These are phyloP conservation scores for Drosophila sturtevanti DNA, from an alignment of 1,140 invertebrate genomes.

Conservation along the genomic window DNA sequence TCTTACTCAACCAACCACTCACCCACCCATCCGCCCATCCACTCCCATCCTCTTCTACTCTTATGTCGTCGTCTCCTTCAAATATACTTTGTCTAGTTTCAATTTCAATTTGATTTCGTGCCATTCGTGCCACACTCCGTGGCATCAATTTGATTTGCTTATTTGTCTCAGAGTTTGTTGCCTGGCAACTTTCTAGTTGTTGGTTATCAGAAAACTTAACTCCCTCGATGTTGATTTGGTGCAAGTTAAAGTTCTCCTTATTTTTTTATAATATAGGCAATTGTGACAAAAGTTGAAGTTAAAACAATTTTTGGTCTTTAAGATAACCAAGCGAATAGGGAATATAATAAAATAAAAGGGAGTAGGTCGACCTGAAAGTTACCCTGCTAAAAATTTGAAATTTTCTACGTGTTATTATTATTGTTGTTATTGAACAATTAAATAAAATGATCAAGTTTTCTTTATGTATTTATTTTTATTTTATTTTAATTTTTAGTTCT, in stretches of 20 bases:
- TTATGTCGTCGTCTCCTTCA: constrained; percentile 27
- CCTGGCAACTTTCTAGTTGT: constrained; percentile 5
- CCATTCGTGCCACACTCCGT: constrained; percentile 16
- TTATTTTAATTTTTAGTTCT: no score
- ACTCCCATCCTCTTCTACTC: not conserved
- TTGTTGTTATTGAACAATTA: no score
- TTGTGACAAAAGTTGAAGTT: not conserved
- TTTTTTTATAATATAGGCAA: not conserved
- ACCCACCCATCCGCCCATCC: no score
- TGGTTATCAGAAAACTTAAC: not conserved
- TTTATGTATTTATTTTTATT: no score
- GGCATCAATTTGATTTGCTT: constrained; percentile 64
- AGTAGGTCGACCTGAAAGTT: not conserved
- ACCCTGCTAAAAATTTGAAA: no score
- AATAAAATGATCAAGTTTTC: no score
- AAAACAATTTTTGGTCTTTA: not conserved
- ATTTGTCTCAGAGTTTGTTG: constrained; percentile 41
- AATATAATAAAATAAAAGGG: not conserved
- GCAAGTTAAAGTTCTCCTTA: not conserved
- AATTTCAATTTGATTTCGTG: constrained; percentile 71
- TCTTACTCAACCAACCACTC: not conserved
- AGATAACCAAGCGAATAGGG: not conserved
- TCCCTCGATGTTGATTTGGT: not conserved
- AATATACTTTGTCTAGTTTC: constrained; percentile 74
- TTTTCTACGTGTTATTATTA: no score